Base-by-base conservation (phyloP, 2,797 vertebrate species). In the Poecilia velifera region DNA sequence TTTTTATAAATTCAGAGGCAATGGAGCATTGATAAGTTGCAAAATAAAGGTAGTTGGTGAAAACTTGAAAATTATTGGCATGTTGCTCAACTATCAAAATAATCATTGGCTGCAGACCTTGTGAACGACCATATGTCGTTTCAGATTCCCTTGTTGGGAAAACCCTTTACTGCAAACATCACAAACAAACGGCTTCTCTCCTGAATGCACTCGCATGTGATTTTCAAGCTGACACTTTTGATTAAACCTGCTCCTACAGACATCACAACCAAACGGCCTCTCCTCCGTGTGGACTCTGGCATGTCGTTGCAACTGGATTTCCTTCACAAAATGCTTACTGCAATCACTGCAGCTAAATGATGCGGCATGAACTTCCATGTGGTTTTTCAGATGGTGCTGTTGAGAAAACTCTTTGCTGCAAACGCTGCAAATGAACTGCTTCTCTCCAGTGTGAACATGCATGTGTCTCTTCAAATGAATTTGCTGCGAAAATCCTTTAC, bases 361-460 rank as follows among this genome's bases (percentile, higher is more conserved):
- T 0, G 47, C 34, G 0, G 18, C 5, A 31, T 73, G 72, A 39
- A 51, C 72, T 20, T 36, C 72, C 72, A 73, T 73, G 72, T 73
- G 72, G 9, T 51, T 73, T 53, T 53, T 73, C 20, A 73, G 72
- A 25, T 53, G 47, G 25, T 51, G 47, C 10, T 34, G 72, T 13
- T 51, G 49, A 6, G 72, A 49, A 43, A 76, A 76, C 16, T 64
- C 64, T 43, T 75, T 71, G 8, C 76, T 66, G 0, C 81, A 82
- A 8, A 59, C 64, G 8, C 31, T 36, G n/a, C 81, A 82, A n/a
- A 41, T 34, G 45, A 75, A 78, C 13, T 73, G 76, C 49, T 59
- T 75, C 20, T 75, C 76, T 28, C 76, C 81, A 8, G 73, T 71
- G 76, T 82, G 81, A 31, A 71, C 46, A 0, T 22, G 41, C 76